A percentile compares a stretch with the other conserved stretches of the same genome.
Evolutionary conservation across 1,140 invertebrate species (phyloP).

Genomic region (Subanguina moxae): DNA sequence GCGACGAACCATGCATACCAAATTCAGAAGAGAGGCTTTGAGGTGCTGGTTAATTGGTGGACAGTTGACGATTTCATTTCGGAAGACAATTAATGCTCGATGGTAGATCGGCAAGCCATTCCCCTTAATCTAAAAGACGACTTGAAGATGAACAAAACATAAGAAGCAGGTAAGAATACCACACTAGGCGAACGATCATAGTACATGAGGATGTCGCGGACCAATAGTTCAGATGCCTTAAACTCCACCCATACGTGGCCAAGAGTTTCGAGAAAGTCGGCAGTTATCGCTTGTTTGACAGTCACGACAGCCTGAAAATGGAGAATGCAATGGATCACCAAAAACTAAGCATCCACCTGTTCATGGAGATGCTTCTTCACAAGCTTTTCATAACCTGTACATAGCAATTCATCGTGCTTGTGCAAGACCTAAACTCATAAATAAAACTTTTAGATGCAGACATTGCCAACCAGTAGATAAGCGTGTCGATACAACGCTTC

Average conservation of each 20-base stretch:
- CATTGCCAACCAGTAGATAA: not conserved
- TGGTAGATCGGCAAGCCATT: slow-evolving; percentile 99
- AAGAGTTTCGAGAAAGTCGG: slow-evolving; percentile 88
- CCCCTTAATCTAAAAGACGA: slow-evolving; percentile 63
- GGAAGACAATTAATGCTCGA: slow-evolving; percentile 92
- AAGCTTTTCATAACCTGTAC: slow-evolving; percentile 94
- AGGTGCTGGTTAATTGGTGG: slow-evolving; percentile 32
- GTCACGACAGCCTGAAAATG: slow-evolving; percentile 77
- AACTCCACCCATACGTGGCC: slow-evolving; percentile 99
- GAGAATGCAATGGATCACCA: slow-evolving; percentile 11
- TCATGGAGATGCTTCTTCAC: slow-evolving; percentile 91
- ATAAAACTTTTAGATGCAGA: not conserved
- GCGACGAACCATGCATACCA: slow-evolving; percentile 88
- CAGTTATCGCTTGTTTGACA: slow-evolving; percentile 84
- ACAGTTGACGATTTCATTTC: slow-evolving; percentile 71
- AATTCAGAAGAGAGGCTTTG: slow-evolving; percentile 79
- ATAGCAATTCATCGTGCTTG: slow-evolving; percentile 94
- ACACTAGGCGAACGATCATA: slow-evolving; percentile 97
- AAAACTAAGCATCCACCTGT: slow-evolving; percentile 67
- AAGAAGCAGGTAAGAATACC: too few species aligned
- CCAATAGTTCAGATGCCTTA: slow-evolving; percentile 95
- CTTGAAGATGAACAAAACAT: too few species aligned
- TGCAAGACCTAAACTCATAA: slow-evolving; percentile 70
- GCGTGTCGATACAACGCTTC: slow-evolving; percentile 17
- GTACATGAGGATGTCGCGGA: slow-evolving; percentile 99